Evolutionary conservation across 2,797 vertebrate species (phyloP).

Genomic region (Megalops cyprinoides): DNA sequence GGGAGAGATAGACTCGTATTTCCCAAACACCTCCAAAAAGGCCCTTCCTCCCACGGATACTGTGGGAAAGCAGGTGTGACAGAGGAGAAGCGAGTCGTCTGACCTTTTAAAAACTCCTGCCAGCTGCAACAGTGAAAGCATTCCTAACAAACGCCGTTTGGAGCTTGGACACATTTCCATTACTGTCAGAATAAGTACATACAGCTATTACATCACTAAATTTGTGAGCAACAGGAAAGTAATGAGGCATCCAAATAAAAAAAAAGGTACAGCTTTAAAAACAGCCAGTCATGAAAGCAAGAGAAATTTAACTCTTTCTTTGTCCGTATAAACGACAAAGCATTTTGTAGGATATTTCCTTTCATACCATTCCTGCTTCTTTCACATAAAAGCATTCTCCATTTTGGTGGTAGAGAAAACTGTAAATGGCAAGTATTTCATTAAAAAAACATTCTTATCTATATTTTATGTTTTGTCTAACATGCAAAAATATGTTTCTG

Average conservation of each 20-base stretch:
- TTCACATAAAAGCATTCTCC: too few relatives aligned
- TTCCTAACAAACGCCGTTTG: constrained; percentile 2
- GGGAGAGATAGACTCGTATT: constrained; percentile 19
- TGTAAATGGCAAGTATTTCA: background rate
- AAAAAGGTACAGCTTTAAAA: background rate
- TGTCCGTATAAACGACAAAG: background rate
- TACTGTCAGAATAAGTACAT: constrained; percentile 7
- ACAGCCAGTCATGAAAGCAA: background rate
- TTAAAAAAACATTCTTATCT: background rate
- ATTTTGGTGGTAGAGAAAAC: background rate
- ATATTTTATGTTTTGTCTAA: background rate
- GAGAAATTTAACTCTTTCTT: background rate
- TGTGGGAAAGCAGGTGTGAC: constrained; percentile 27
- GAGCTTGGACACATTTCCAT: constrained; percentile 16
- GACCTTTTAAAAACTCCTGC: background rate
- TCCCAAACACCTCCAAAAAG: constrained; percentile 10
- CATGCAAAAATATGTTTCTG: background rate
- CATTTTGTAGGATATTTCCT: background rate
- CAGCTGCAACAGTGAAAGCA: background rate
- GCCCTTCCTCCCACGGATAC: background rate
- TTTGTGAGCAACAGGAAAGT: too few relatives aligned
- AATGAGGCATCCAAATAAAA: background rate
- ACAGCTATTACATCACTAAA: background rate
- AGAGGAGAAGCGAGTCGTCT: background rate
- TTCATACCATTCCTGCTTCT: background rate